Base-by-base conservation (phyloP, 2,797 vertebrate species). In the Sebastes hubbsi region DNA sequence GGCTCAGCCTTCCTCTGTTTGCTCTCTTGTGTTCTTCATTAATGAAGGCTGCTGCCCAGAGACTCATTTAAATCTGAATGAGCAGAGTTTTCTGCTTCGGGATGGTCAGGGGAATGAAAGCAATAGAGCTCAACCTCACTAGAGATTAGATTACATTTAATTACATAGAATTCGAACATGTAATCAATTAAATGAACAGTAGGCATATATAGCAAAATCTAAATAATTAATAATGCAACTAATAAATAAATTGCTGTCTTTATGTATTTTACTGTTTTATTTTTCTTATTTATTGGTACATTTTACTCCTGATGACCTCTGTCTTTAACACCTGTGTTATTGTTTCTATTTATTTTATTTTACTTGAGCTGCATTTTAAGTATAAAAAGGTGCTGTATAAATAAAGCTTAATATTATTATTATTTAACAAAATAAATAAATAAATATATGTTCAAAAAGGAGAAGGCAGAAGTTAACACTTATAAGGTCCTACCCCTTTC, bases 11-110 rank as follows among this genome's bases (percentile, higher is more conserved):
- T 65, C 65, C 38, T 77, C 30, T 0, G 30, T 72, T 0, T 65
- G 58, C 72, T 84, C 86, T 72, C 52, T 67, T 59, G 91, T 80
- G 80, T 77, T 69, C 38, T 75, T 77, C 59, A 68, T 73, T 42
- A 77, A 60, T 85, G 87, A 87, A 83, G 67, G 69, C 78, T 70
- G 71, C 79, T 82, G 78, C 61, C 74, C 75, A 55, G 72, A 83
- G 80, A 84, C 80, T 55, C 6, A 82, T 82, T 79, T 69, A 70
- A 84, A 67, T 75, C 34, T 34, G 59, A 83, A 73, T 78, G 25
- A 65, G 68, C 36, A 18, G 68, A 24, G 55, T 34, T 72, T 81
- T 34, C 46, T 42, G 11, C 67, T 76, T 60, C 7, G 20, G 66
- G 20, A 30, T 32, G 60, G 67, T 32, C 66, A 59, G 16, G 20